Conservation (phyloP, 1,140 invertebrate species). For the Rhagoletis pomonella region DNA sequence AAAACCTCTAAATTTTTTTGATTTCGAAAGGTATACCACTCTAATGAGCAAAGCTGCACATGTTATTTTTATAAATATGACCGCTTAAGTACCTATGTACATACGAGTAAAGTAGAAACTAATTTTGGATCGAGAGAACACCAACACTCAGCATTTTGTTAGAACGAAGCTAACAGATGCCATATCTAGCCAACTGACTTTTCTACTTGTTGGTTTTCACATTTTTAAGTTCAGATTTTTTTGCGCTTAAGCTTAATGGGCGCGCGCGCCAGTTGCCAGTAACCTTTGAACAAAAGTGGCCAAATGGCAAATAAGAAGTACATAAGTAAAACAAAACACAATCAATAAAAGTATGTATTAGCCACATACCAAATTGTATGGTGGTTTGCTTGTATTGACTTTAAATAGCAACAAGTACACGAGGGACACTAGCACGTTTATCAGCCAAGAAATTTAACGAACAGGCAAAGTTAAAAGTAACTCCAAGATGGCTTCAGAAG, state of each 20-base stretch:
- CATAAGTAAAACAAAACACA: conserved; percentile 5
- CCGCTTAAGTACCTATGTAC: no score
- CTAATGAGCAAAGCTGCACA: no score
- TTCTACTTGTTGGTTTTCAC: not conserved
- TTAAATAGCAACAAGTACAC: not conserved
- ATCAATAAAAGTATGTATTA: not conserved
- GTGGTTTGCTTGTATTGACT: not conserved
- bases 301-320: conserved; percentile 1
- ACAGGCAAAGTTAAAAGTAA: no score
- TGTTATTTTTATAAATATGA: no score
- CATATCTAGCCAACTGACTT: not conserved
- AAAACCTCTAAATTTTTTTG: no score
- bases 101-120: no score
- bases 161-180: not conserved
- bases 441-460: not conserved
- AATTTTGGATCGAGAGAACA: no score
- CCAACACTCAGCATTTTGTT: not conserved
- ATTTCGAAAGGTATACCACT: no score
- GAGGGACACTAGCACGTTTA: not conserved
- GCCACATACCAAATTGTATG: not conserved
- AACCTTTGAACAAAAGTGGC: conserved; percentile 35
- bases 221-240: conserved; percentile 27
- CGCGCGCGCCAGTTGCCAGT: conserved; percentile 36
- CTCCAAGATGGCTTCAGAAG: no score
- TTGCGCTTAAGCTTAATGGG: not conserved